Evolutionary conservation across 2,113 vertebrate genomes (phyloP).

Genomic region (Oryctolagus cuniculus): DNA sequence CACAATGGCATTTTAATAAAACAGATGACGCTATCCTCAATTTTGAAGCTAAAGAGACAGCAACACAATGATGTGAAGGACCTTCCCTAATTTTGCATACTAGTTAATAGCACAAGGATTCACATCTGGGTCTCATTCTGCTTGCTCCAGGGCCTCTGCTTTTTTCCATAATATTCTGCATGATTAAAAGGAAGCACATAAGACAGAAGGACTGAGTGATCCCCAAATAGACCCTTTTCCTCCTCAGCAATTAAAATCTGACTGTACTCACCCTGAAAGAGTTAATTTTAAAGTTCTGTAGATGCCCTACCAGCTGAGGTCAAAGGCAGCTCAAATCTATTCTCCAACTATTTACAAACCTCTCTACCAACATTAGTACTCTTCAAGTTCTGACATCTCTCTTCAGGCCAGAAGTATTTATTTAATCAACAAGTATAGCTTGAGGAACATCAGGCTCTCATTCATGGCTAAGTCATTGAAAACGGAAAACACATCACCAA

Average conservation of each 20-base stretch:
- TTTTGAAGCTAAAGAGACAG: background rate
- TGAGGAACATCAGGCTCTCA: constrained; percentile 77
- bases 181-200: background rate
- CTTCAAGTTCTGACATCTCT: constrained; percentile 75
- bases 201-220: background rate
- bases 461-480: constrained; percentile 80
- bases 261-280: background rate
- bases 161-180: background rate
- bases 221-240: background rate
- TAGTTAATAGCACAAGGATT: background rate
- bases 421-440: constrained; percentile 80
- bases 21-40: background rate
- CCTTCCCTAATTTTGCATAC: background rate
- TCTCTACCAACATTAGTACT: constrained; percentile 68
- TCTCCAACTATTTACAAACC: constrained; percentile 67
- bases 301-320: constrained; percentile 45
- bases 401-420: constrained; percentile 79
- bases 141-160: background rate
- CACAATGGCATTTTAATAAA: background rate
- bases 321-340: constrained; percentile 55
- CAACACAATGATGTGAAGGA: background rate
- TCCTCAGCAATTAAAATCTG: background rate
- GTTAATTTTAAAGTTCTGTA: background rate
- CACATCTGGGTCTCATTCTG: background rate
- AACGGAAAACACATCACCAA: constrained; percentile 74